Evolutionary conservation across 2,113 vertebrate species (phyloP), one percentile per base, ranked within the genome.

Genomic region (Vulpes lagopus): DNA sequence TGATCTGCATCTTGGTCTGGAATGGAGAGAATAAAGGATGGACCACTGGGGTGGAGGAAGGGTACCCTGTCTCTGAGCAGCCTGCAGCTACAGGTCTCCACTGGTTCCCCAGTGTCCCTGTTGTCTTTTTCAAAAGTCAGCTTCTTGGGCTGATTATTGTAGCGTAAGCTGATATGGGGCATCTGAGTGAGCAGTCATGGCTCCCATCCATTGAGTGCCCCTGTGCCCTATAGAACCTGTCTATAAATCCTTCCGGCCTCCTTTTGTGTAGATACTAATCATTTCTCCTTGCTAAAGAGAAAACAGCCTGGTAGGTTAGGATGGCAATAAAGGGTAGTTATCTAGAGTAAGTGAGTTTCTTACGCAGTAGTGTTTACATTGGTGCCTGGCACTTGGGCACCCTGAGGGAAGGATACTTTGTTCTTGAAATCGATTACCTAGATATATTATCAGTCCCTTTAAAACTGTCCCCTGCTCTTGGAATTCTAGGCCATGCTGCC

Each of bases 1-100:
- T 98, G 94, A 94, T 92, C 93, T 98, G 86, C 86, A 91, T 97
- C 94, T 97, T 95, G 91, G 94, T 98, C 95, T 96, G 84, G 65
- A 95, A 88, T 90, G 95, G 96, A 94, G 84, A 96, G n/a, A 96
- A 16, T 53, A 53, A 90, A 95, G 80, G 90, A 80, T 73, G 85
- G 84, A 25, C 55, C 69, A 19, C 43, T 1, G 1, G 62, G n/a
- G 84, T 95, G 69, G 6, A 43, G 17, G 64, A 79, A 95, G 59
- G 57, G 15, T 1, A 3, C 79, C 59, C 51, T 8, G 87, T 89
- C 62, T 3, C 51, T 8, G 0, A 15, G 55, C 11, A 8, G 0
- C 57, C 74, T 60, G 16, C 22, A 53, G 62, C 51, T 5, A n/a
- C 78, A 67, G 65, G 25, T 94, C 69, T 53, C 91, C 1, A 1